These are phyloP conservation scores for Scalopus aquaticus DNA, from an alignment of 2,113 vertebrate species.

Conservation along the genomic window DNA sequence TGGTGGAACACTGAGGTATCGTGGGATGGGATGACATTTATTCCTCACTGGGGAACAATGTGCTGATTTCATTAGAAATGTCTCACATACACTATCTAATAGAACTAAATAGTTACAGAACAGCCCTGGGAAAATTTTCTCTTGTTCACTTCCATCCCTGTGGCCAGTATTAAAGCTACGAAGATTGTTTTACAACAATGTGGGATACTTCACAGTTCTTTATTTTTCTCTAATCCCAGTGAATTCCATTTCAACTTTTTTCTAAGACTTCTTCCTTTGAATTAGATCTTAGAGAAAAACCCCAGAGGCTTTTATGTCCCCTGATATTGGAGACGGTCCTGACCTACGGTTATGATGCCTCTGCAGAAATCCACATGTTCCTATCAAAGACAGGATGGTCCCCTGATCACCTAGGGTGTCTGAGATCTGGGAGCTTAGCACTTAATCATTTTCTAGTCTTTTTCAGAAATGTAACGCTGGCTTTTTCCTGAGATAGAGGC, in stretches of 20 bases:
- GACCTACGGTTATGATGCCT: not conserved
- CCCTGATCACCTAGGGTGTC: not conserved
- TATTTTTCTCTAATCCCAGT: not conserved
- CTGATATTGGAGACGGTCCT: not conserved
- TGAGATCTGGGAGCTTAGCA: not conserved
- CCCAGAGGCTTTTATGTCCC: not conserved
- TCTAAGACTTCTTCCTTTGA: not conserved
- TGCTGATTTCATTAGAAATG: not conserved
- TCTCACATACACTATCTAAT: not conserved
- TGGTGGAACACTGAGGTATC: not conserved
- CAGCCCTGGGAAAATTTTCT: not conserved
- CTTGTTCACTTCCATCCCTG: not conserved
- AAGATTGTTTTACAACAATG: not conserved
- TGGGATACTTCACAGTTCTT: not conserved
- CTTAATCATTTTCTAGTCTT: not conserved
- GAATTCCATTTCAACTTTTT: slow-evolving; percentile 34
- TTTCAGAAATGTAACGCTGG: not conserved
- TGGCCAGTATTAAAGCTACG: not conserved
- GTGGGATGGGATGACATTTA: not conserved
- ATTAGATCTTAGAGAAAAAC: not conserved
- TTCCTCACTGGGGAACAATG: not conserved
- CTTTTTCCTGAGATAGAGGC: not conserved
- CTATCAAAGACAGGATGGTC: not conserved
- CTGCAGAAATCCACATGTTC: not conserved
- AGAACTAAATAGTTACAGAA: not conserved